Conservation (phyloP, 2,797 vertebrate genomes). For the Pseudochromis fuscus region DNA sequence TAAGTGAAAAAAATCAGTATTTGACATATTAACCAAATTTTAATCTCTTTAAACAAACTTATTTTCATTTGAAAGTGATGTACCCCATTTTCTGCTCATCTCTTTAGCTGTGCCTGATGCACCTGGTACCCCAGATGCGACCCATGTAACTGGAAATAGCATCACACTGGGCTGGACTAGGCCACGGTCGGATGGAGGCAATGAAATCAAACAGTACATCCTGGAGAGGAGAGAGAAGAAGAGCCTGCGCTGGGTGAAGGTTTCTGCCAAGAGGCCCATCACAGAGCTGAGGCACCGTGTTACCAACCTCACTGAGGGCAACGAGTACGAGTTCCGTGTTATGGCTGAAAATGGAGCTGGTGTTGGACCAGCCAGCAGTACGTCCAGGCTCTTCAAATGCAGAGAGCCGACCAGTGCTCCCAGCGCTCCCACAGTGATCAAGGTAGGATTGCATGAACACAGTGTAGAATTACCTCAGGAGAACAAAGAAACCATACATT, state of each 20-base stretch:
- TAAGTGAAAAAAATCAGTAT: conserved; percentile 80
- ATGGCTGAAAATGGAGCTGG: conserved; percentile 98
- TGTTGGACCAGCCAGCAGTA: conserved; percentile 91
- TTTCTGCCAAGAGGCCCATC: conserved; percentile 95
- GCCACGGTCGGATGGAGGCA: conserved; percentile 94
- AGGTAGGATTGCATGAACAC: conserved; percentile 81
- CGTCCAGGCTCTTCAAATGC: conserved; percentile 96
- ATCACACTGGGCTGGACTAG: conserved; percentile 96
- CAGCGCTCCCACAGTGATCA: conserved; percentile 92
- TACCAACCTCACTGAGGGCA: conserved; percentile 93
- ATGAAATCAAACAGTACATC: conserved; percentile 97
- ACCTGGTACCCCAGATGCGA: conserved; percentile 95
- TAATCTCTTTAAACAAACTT: too few species aligned
- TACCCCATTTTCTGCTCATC: too few species aligned
- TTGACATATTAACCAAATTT: background rate
- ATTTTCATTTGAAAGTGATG: too few species aligned
- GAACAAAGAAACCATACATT: background rate
- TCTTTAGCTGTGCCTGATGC: conserved; percentile 94
- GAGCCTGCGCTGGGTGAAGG: conserved; percentile 96
- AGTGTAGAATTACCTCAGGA: background rate
- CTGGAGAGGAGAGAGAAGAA: conserved; percentile 99
- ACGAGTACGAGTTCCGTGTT: conserved; percentile 98
- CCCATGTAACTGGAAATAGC: conserved; percentile 93
- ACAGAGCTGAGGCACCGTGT: conserved; percentile 94
- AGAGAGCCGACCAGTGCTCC: conserved; percentile 95